Percentiles rank a stretch among this genome's conserved stretches.
Evolutionary conservation across 2,113 vertebrate species (phyloP).

Genomic region (Trochalopteron elliotii): DNA sequence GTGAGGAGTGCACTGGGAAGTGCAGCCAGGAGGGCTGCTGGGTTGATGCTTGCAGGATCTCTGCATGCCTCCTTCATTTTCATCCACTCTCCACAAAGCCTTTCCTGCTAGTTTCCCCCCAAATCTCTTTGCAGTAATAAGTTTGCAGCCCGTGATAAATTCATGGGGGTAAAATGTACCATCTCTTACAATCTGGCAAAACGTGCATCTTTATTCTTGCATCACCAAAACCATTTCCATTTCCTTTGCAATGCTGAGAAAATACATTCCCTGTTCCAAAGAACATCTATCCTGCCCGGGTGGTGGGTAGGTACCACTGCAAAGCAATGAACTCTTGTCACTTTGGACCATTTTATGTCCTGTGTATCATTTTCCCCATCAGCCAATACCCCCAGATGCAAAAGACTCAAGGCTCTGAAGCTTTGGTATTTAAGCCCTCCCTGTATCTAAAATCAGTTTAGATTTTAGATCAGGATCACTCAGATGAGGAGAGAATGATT

Average conservation of each 20-base stretch:
- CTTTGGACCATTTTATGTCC: neutral
- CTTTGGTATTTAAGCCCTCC: neutral
- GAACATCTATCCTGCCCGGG: neutral
- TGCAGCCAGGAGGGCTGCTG: neutral
- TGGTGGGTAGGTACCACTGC: neutral
- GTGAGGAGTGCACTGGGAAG: fast-evolving
- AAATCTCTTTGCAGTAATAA: neutral
- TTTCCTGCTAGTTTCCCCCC: neutral
- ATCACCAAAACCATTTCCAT: neutral
- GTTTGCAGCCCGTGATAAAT: neutral
- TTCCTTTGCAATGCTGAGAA: neutral
- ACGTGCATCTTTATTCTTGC: neutral
- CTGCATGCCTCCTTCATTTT: neutral
- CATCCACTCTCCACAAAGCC: neutral
- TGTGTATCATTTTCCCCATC: neutral
- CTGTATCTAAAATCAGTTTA: neutral
- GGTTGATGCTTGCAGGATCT: neutral
- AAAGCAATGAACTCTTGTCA: neutral
- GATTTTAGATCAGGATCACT: neutral
- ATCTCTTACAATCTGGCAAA: neutral
- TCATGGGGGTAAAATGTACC: neutral
- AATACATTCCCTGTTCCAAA: neutral
- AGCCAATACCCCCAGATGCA: neutral
- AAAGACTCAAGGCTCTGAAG: neutral
- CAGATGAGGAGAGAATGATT: neutral